Base-by-base conservation (phyloP, 1,140 invertebrate genomes). In the Eubasilissa regina region DNA sequence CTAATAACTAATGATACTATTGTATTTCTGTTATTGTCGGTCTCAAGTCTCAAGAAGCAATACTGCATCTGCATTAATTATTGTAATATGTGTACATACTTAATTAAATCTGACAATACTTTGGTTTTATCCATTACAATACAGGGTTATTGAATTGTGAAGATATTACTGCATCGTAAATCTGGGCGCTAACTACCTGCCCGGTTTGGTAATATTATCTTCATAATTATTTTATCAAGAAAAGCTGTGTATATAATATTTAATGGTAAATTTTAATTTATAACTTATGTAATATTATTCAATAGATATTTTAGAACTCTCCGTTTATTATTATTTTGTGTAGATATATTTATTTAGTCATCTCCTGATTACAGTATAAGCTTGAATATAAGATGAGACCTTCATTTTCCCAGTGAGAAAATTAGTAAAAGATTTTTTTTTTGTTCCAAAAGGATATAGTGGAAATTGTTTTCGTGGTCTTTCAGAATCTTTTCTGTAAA, bases 91-190 rank as follows among this genome's bases (percentile, higher is more conserved):
- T 56, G 53, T 56, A 56, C n/a, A n/a, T n/a, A n/a, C 53, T 56
- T 56, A 56, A 19, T 56, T 56, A 56, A 35, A 35, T 56, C 19
- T 56, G 53, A 15, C 15, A 19, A 19, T 56, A 35, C 25, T 35
- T 35, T 3, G 1, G 6, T 56, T 56, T 56, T 56, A 56, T 19
- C 15, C 15, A 8, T 56, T 56, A 12, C 15, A 56, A 17, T 56
- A 56, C 53, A 56, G 53, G 53, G 53, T 56, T 56, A 56, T 56
- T 19, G 9, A 56, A 56, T 56, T 56, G 19, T 35, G 53, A 15
- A 56, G 53, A 56, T 6, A 35, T 35, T 35, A 35, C 25, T 35
- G 25, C 6, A 6, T 35, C 6, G 1, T 35, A 35, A 35, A 35
- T 35, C 25, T 35, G 25, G 6, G 25, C 25, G 25, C 25, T 3